Evolutionary conservation across 2,888 invertebrate genomes (phyloP), one percentile per base, ranked within the genome.

Genomic region (Leptinotarsa peninsularis): DNA sequence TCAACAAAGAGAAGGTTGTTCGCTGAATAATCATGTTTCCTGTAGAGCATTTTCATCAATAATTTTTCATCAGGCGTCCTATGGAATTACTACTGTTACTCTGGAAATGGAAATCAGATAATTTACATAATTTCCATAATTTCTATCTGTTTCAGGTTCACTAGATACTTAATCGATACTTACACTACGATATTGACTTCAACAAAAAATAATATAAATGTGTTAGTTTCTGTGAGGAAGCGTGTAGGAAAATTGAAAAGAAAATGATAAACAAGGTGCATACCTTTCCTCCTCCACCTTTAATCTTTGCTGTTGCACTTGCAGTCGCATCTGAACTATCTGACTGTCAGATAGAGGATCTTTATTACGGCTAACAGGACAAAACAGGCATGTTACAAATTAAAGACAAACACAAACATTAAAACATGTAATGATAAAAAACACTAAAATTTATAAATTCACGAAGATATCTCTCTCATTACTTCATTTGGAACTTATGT

Each of bases 221-320:
- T 63, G 63, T 63, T 63, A 63, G 63, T 43, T 33, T 58, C 23
- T 14, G 14, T 58, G 23, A 58, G 13, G 15, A 58, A 58, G 58
- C 58, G 58, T 58, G 58, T 58, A 15, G 18, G 58, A 58, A 58
- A 58, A 58, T 58, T 15, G 58, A 58, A 23, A 27, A 58, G 58
- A 58, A 58, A 58, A 74, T 67, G 52, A 63, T 67, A 76, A 74
- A 27, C 18, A 74, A 56, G 83, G 87, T 87, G 88, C 88, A 85
- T 92, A 94, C 94, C 94, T 94, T 91, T 94, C 94, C 89, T 94
- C 93, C 89, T 94, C 94, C 85, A 93, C 94, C 90, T 94, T 94
- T 89, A 93, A 92, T 86, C 94, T 91, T 89, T 94, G 94, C 88
- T 92, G 93, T 89, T 93, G 91, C 87, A 94, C 94, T 89, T 94